These are phyloP conservation scores for Villa cingulata DNA, from an alignment of 2,888 invertebrate species.

Conservation along the genomic window DNA sequence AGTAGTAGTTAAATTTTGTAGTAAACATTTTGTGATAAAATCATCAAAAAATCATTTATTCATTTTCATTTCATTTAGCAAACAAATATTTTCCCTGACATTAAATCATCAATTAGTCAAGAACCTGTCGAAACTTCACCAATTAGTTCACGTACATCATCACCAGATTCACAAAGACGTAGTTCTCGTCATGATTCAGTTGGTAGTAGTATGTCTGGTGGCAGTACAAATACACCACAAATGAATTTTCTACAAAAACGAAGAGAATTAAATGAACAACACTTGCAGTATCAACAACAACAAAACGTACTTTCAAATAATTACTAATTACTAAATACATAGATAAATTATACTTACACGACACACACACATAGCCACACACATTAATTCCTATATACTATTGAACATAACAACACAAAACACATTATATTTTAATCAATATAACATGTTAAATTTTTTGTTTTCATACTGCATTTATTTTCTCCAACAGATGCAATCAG, in stretches of 20 bases:
- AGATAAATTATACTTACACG: too few species aligned
- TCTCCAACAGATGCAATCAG: constrained; percentile 2
- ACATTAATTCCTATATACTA: too few species aligned
- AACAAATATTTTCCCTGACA: constrained; percentile 33
- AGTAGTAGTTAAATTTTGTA: neutral
- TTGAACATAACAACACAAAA: too few species aligned
- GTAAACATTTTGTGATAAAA: neutral
- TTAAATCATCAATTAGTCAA: constrained; percentile 28
- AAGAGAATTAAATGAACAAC: constrained; percentile 30
- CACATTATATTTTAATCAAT: too few species aligned
- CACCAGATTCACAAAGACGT: constrained; percentile 40
- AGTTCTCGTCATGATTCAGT: constrained; percentile 28
- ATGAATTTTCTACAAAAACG: constrained; percentile 41
- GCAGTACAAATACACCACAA: constrained; percentile 38
- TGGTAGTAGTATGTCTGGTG: constrained; percentile 26
- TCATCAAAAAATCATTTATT: neutral
- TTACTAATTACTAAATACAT: too few species aligned
- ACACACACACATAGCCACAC: too few species aligned
- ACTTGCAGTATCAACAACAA: constrained; percentile 27
- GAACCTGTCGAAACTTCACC: constrained; percentile 36
- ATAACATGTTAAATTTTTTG: too few species aligned
- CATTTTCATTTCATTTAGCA: constrained; percentile 21
- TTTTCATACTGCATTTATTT: neutral
- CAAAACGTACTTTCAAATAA: neutral
- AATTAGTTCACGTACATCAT: constrained; percentile 42